A percentile compares a stretch with the other conserved stretches of the same genome.
Evolutionary conservation across 2,888 invertebrate species (phyloP).

Genomic region (Nesidiocoris tenuis): DNA sequence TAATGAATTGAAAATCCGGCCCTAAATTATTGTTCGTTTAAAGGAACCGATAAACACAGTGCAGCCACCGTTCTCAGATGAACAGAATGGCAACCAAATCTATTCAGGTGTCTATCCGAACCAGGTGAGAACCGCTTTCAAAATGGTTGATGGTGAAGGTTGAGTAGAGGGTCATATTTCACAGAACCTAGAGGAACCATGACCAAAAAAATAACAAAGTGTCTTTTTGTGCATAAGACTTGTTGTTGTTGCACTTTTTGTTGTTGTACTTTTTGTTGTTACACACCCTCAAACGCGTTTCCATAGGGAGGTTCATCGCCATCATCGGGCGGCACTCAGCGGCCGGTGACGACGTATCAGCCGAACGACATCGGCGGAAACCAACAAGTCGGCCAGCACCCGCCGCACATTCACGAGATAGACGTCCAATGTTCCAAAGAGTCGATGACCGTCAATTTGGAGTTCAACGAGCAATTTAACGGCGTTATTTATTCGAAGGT

Average conservation of each 20-base stretch:
- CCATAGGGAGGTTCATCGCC: slow-evolving; percentile 9
- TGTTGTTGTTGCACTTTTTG: too few relatives aligned
- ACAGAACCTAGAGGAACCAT: too few relatives aligned
- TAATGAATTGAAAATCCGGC: not conserved
- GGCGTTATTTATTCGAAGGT: slow-evolving; percentile 71
- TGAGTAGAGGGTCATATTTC: too few relatives aligned
- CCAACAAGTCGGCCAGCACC: slow-evolving; percentile 57
- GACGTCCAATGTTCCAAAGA: slow-evolving; percentile 77
- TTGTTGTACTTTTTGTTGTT: too few relatives aligned
- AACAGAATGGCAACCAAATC: not conserved
- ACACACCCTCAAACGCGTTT: too few relatives aligned
- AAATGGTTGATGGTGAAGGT: too few relatives aligned
- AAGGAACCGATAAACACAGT: slow-evolving; percentile 29
- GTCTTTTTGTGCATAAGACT: too few relatives aligned
- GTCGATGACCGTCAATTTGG: slow-evolving; percentile 78
- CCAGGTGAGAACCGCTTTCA: slow-evolving; percentile 11
- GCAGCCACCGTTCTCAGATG: slow-evolving; percentile 9
- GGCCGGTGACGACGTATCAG: not conserved
- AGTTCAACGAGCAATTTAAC: slow-evolving; percentile 73
- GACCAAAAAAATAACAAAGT: too few relatives aligned
- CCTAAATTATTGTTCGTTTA: not conserved
- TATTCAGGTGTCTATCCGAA: slow-evolving; percentile 8
- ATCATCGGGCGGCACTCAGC: not conserved
- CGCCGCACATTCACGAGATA: slow-evolving; percentile 73
- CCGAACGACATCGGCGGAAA: not conserved